Conservation (phyloP, 2,113 vertebrate genomes). For the Hippoglossus stenolepis region DNA sequence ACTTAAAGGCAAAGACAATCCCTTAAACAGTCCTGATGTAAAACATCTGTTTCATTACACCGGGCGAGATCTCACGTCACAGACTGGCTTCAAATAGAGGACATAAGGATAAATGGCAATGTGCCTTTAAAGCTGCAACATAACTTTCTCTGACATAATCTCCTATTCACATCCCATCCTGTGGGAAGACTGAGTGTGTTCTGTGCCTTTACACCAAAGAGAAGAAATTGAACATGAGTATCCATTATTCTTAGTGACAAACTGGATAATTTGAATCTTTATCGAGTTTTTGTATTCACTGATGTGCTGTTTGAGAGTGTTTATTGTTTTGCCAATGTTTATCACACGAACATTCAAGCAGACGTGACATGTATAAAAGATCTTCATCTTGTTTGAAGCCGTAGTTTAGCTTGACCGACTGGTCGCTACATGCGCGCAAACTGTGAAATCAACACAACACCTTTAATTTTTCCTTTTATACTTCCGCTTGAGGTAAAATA, state of each 20-base stretch:
- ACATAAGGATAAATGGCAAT: neutral
- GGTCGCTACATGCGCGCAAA: no score
- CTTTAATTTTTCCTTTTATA: no score
- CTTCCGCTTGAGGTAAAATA: no score
- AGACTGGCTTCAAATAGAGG: neutral
- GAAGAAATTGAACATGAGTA: neutral
- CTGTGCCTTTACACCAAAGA: neutral
- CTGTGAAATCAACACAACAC: no score
- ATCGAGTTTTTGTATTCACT: neutral
- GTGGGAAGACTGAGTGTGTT: neutral
- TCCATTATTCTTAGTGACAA: neutral
- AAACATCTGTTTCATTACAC: neutral
- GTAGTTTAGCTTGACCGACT: no score
- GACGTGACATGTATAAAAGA: neutral
- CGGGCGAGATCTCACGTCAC: neutral
- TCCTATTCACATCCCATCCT: neutral
- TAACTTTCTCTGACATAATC: neutral
- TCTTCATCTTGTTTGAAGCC: neutral
- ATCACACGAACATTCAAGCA: neutral
- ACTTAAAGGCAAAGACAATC: neutral
- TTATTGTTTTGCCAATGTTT: neutral
- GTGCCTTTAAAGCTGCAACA: neutral
- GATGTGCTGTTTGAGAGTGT: neutral
- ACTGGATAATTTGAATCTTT: neutral
- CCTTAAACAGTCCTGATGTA: neutral